Conservation (phyloP, 2,888 invertebrate species). For the Scaptomyza tumidula region DNA sequence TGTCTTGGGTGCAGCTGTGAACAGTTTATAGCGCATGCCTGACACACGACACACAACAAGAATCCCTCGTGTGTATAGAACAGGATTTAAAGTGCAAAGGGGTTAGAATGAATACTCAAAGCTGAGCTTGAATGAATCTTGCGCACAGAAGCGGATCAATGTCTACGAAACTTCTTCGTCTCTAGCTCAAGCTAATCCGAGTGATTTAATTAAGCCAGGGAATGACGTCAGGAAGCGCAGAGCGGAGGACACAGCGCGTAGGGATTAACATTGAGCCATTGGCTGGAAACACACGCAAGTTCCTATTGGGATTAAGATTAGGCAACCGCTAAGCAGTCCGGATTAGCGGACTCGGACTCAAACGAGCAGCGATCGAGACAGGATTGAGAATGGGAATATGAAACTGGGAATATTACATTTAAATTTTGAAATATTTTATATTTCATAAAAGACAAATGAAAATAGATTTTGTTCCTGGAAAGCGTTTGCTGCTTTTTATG, state of each 20-base stretch:
- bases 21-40: conserved; percentile 48
- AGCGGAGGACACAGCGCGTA: conserved; percentile 23
- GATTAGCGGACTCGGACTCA: conserved; percentile 44
- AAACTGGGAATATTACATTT: neutral
- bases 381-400: neutral
- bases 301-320: conserved; percentile 70
- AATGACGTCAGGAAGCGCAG: conserved; percentile 42
- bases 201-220: conserved; percentile 60
- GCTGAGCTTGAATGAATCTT: conserved; percentile 48
- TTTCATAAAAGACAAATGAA: neutral
- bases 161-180: neutral
- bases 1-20: conserved; percentile 49
- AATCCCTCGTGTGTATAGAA: neutral
- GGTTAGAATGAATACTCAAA: conserved; percentile 28
- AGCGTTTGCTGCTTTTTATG: conserved; percentile 40
- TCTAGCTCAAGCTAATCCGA: conserved; percentile 52
- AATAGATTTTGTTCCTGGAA: conserved; percentile 19
- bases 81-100: conserved; percentile 20
- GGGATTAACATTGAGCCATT: conserved; percentile 55
- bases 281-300: conserved; percentile 18
- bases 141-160: conserved; percentile 2
- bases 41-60: conserved; percentile 41
- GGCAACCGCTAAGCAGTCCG: conserved; percentile 53
- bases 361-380: neutral
- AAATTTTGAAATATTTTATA: neutral